Base-by-base conservation (phyloP, 2,888 invertebrate genomes). In the Leucophora obtusa region DNA sequence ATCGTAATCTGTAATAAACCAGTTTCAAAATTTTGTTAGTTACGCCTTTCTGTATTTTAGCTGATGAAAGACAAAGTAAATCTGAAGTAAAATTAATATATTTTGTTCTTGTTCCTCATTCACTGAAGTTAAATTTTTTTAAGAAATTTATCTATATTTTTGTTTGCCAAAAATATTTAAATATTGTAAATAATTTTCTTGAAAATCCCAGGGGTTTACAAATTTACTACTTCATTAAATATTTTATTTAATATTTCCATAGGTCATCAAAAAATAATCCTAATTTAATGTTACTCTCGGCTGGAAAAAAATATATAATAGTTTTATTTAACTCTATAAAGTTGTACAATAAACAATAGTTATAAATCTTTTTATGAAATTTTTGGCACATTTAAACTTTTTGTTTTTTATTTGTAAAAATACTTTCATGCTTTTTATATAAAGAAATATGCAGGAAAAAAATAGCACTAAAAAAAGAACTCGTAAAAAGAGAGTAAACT, bases 361-460 rank as follows among this genome's bases (percentile, higher is more conserved):
- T 21, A 54, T 66, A 59, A 68, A 74, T 43, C 43, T 66, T 33
- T 69, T 69, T 75, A 69, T 69, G 69, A 62, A 9, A 68, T 69
- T 69, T 28, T 75, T 69, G 75, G 69, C 75, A 75, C 54, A 75
- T 56, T 75, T 47, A 47, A 59, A 68, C 60, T 47, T 65, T 33
- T 73, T 38, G 17, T 18, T 53, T 43, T 68, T 59, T 68, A n/a
- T 50, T 65, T 7, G 18, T 18, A 18, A 38, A 38, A 51, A 28
- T n/a, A 35, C 9, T 58, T 24, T 24, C 38, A 59, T 8, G 14
- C 11, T 38, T 38, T 4, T 38, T 14, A 38, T 51, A 51, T 51
- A 47, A 59, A 28, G 6, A 17, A 28, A 63, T 50, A 35, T 35
- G 10, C 18, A 21, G 21, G 4, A 65, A 50, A 8, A 54, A 54